A percentile compares a stretch with the other conserved stretches of the same genome.
phyloP scores from a whole-genome alignment of 37 sponge, comb jelly and placozoan species.

The Eunapius fragilis region DNA sequence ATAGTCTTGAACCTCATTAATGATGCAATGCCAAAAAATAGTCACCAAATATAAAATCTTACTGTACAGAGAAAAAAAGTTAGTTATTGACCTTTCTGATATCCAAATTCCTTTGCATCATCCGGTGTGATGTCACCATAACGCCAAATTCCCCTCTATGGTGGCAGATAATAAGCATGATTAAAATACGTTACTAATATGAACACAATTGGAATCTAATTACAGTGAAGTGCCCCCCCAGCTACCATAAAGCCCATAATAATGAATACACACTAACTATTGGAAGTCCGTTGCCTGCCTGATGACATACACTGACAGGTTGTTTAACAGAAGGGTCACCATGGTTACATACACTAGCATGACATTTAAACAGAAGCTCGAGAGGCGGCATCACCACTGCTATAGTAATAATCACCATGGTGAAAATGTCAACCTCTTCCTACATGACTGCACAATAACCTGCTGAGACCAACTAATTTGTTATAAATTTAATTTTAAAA shows the following conservation, averaged over 20 bases:
- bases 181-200: background rate
- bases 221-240: too few relatives aligned
- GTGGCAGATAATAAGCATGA: conserved; percentile 1
- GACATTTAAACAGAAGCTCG: background rate
- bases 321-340: too few relatives aligned
- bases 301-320: too few relatives aligned
- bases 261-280: background rate
- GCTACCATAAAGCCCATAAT: background rate
- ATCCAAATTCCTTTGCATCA: conserved; percentile 87
- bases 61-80: background rate
- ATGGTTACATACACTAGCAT: too few relatives aligned
- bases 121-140: conserved; percentile 91
- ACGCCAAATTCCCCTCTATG: conserved; percentile 78
- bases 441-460: too few relatives aligned
- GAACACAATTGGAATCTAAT: background rate
- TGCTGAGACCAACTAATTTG: too few relatives aligned
- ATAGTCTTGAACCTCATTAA: background rate
- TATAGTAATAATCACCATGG: background rate
- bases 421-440: too few relatives aligned
- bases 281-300: too few relatives aligned
- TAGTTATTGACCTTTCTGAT: conserved; percentile 29
- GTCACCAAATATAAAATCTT: background rate
- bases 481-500: too few relatives aligned
- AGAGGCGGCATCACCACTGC: background rate
- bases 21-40: background rate